These are phyloP conservation scores for Danio kyathit DNA, from an alignment of 2,797 vertebrate genomes.

Conservation along the genomic window DNA sequence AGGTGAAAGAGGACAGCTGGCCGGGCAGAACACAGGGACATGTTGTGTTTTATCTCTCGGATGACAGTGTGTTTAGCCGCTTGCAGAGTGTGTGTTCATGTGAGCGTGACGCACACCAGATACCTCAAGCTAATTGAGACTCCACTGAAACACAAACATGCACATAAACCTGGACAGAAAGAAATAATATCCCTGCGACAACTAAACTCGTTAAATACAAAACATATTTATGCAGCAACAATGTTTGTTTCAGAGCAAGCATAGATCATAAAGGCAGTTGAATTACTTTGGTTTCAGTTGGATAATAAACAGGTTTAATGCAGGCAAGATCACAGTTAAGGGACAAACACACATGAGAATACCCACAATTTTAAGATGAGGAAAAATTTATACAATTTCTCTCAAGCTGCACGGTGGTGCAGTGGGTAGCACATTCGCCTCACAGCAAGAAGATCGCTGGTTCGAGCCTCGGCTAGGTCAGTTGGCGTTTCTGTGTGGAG, in stretches of 20 bases:
- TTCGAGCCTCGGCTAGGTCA: no score
- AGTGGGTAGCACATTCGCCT: no score
- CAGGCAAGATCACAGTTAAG: not conserved
- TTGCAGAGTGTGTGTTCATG: constrained; percentile 60
- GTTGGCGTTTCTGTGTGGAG: no score
- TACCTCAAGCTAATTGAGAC: constrained; percentile 44
- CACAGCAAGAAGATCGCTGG: no score
- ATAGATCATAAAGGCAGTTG: not conserved
- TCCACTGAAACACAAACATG: constrained; percentile 45
- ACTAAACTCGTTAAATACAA: constrained; percentile 16
- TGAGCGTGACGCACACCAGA: constrained; percentile 72
- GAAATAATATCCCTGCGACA: not conserved
- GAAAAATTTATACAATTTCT: no score
- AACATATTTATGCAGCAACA: not conserved
- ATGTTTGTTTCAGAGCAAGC: not conserved
- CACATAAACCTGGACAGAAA: constrained; percentile 25
- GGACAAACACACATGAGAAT: not conserved
- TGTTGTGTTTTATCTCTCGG: constrained; percentile 72
- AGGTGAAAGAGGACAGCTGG: constrained; percentile 33
- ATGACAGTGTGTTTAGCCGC: constrained; percentile 72
- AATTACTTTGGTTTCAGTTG: not conserved
- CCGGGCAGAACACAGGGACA: constrained; percentile 63
- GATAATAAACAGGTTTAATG: constrained; percentile 8
- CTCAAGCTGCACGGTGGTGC: not conserved
- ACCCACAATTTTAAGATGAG: not conserved